Evolutionary conservation across 1,140 invertebrate genomes (phyloP), one percentile per base, ranked within the genome.

Genomic region (Apocrypta bakeri): DNA sequence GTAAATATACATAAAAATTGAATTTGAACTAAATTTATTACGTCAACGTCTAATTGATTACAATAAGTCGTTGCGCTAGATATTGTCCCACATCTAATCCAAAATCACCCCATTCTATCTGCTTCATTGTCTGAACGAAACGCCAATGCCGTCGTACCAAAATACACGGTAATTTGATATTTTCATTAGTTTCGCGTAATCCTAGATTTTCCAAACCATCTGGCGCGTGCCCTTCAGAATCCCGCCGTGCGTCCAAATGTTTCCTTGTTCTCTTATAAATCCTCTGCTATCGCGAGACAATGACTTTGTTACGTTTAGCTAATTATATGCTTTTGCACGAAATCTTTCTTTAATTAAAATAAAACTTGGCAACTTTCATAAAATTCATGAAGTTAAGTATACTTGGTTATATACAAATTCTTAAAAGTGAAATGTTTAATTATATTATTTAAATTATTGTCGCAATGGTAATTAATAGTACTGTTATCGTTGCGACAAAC

Each of bases 151-250:
- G 21, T 37, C n/a, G n/a, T 8, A 4, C 21, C 48, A 56, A n/a
- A n/a, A 56, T 56, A 7, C 48, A 17, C 40, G 8, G 80, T 82
- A 76, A 82, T 82, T 82, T 73, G 74, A 82, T 77, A 77, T 77
- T 82, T 82, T 82, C 81, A 82, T 82, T 82, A 82, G 74, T 82
- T 77, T 77, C 66, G 81, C 31, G 73, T 76, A 82, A 82, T 82
- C 73, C 81, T 66, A 77, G 73, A 82, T 82, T 82, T 82, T 82
- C 81, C 81, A 24, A 71, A 66, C 81, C 74, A 82, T 82, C 74
- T 82, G 81, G 48, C 72, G 56, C 48, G 48, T 0, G 6, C 48
- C 48, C 17, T 48, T 21, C 33, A 21, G 14, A 21, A 56, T 4
- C 48, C 0, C n/a, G n/a, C n/a, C n/a, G n/a, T 56, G 7, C 0